phyloP scores from a whole-genome alignment of 2,797 vertebrate species.

The Arnoldichthys spilopterus region DNA sequence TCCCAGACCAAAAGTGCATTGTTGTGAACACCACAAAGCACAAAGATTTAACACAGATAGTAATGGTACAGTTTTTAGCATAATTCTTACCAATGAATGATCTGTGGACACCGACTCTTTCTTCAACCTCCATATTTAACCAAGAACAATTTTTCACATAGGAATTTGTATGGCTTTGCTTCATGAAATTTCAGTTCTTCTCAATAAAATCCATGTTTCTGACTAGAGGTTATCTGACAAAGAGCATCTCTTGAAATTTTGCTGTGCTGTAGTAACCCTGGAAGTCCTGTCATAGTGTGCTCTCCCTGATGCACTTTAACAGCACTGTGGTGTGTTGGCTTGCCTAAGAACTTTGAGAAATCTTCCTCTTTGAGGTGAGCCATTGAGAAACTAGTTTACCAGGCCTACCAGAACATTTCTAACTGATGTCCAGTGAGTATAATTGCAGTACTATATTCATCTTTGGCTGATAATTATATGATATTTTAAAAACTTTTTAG shows the following conservation, averaged over 20 bases:
- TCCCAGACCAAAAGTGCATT: not conserved
- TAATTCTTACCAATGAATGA: slow-evolving; percentile 46
- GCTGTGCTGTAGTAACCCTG: not conserved
- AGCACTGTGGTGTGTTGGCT: slow-evolving; percentile 19
- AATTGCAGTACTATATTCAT: not conserved
- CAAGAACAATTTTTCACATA: not conserved
- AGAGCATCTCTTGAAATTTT: not conserved
- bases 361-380: slow-evolving; percentile 43
- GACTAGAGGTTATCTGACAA: not conserved
- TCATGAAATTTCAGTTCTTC: not conserved
- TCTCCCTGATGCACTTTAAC: slow-evolving; percentile 1
- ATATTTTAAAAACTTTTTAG: not conserved
- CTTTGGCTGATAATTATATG: not conserved
- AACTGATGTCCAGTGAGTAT: not conserved
- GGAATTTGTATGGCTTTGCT: not conserved
- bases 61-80: not conserved
- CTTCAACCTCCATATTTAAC: slow-evolving; percentile 36
- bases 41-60: not conserved
- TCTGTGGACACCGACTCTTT: slow-evolving; percentile 21
- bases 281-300: not conserved
- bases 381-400: slow-evolving; percentile 34
- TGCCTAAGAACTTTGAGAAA: slow-evolving; percentile 30
- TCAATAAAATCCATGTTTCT: not conserved
- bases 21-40: not conserved
- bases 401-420: not conserved